Conservation (phyloP, 2,113 vertebrate genomes). For the Chamaea fasciata region DNA sequence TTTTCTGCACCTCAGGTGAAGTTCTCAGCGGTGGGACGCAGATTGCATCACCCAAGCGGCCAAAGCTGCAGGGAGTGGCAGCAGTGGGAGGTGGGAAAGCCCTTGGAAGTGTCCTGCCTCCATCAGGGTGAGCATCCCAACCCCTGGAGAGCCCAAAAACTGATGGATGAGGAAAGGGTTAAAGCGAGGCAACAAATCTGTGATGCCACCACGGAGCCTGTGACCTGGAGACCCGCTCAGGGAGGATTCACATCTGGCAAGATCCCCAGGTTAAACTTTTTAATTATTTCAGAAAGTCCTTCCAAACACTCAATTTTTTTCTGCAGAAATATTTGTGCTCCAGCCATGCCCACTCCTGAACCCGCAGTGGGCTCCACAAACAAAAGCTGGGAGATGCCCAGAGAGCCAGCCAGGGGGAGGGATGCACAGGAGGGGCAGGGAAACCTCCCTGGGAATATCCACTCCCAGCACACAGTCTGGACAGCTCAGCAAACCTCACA, state of each 20-base stretch:
- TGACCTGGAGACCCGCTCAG: rapidly evolving
- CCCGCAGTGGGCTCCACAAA: background rate
- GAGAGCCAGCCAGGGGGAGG: background rate
- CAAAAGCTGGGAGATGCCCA: background rate
- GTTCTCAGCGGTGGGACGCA: rapidly evolving
- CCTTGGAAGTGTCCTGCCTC: rapidly evolving
- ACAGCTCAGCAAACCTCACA: background rate
- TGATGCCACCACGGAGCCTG: background rate
- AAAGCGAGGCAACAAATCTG: rapidly evolving
- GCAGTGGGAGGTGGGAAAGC: rapidly evolving
- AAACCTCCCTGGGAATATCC: background rate
- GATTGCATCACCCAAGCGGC: background rate
- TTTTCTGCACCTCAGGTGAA: background rate
- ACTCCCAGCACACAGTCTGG: background rate
- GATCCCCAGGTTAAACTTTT: rapidly evolving
- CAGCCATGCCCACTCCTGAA: rapidly evolving
- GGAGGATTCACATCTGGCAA: background rate
- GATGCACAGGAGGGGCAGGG: rapidly evolving
- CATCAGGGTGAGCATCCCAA: rapidly evolving
- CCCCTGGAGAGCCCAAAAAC: background rate
- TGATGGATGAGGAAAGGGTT: background rate
- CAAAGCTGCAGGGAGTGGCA: background rate
- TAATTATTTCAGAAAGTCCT: background rate
- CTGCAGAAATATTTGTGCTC: rapidly evolving
- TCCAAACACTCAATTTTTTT: no score